Base-by-base conservation (phyloP, 2,113 vertebrate species). In the Saccopteryx bilineata region DNA sequence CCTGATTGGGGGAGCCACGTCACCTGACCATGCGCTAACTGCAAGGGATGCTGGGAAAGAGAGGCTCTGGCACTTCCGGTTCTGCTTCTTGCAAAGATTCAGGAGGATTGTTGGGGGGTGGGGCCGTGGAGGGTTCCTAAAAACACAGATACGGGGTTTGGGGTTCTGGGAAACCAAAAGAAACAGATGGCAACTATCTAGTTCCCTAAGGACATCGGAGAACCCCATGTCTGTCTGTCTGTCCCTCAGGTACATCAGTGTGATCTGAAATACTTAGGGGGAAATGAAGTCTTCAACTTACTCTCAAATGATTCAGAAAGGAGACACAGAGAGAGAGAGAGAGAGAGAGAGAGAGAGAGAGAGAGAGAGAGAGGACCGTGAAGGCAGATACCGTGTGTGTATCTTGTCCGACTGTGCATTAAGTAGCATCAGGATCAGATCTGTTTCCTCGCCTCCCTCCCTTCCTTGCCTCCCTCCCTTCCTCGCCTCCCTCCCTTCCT, bases 371-470 rank as follows among this genome's bases (percentile, higher is more conserved):
- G 18, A 2, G 23, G 54, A 28, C 1, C 48, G 65, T 60, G 39
- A 48, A 60, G 5, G 13, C 39, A 71, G n/a, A 18, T 18, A n/a
- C n/a, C n/a, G n/a, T 2, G 12, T 60, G 33, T 12, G 52, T 13
- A 2, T 48, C 48, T 18, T 52, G 24, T 69, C 65, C 18, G 24
- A 61, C 26, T 10, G 58, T 24, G 46, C 11, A 5, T 10, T 9
- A 24, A 18, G n/a, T 4, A 33, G 18, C 7, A 52, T 1, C 79
- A 28, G 0, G 0, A 52, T 1, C 79, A 28, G 0, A 0, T 9
- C 31, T 7, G 39, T 46, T 12, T 13, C 17, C n/a, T n/a, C n/a
- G n/a, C n/a, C n/a, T n/a, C n/a, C n/a, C n/a, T n/a, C n/a, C n/a
- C n/a, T n/a, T n/a, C n/a, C n/a, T n/a, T n/a, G n/a, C n/a, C n/a